Conservation (phyloP, 2,113 vertebrate genomes). For the Lepus europaeus region DNA sequence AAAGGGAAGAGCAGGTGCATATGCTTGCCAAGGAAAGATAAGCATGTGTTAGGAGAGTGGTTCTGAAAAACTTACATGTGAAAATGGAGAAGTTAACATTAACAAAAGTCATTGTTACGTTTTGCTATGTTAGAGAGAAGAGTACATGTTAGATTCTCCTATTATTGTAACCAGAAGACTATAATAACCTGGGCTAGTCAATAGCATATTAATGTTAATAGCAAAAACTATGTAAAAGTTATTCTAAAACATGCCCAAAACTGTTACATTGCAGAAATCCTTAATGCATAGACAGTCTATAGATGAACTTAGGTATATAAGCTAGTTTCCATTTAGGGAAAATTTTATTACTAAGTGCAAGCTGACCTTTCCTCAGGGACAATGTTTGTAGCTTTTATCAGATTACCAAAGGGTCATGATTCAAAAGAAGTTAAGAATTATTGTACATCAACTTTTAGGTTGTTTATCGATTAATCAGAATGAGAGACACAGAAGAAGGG, state of each 20-base stretch:
- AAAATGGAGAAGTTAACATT: neutral
- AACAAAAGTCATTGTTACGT: conserved; percentile 1
- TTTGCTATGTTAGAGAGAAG: neutral
- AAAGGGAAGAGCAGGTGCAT: neutral
- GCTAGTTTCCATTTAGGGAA: neutral
- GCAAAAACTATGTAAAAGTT: neutral
- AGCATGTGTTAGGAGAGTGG: neutral
- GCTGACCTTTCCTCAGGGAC: neutral
- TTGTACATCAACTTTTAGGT: neutral
- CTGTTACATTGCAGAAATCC: neutral
- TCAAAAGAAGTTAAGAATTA: neutral
- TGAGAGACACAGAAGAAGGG: neutral
- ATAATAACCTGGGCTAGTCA: neutral
- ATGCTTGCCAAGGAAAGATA: neutral
- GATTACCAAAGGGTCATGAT: neutral
- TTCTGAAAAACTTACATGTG: neutral
- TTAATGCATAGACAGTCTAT: neutral
- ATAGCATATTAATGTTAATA: neutral
- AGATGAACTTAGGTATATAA: neutral
- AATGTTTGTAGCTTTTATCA: neutral
- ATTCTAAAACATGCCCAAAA: conserved; percentile 23
- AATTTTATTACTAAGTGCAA: neutral
- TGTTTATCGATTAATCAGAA: conserved; percentile 18
- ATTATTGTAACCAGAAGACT: neutral
- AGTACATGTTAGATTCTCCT: neutral